Evolutionary conservation across 2,888 invertebrate species (phyloP), one percentile per base, ranked within the genome.

Genomic region (Aspidiotus destructor): DNA sequence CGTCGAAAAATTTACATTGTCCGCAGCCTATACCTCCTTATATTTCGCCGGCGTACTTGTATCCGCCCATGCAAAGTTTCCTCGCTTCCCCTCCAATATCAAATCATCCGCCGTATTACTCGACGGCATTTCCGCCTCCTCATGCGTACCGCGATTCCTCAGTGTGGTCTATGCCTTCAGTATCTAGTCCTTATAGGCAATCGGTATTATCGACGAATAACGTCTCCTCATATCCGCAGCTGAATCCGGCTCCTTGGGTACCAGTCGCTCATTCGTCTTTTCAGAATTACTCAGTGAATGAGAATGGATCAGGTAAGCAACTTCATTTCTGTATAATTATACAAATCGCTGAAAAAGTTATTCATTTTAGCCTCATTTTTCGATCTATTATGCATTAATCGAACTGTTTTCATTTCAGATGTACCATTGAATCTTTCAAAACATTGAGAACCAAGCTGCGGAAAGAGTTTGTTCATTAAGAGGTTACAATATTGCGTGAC

Each of bases 341-440:
- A 52, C 52, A 3, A 52, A 11, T 9, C 10, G 15, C 15, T 54
- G 15, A 52, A 52, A 52, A 52, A 52, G 13, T 52, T 52, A 52
- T 52, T 5, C n/a, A 52, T 11, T 13, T 5, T 5, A n/a, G 11
- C 5, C 5, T 52, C 5, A n/a, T 52, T 52, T 52, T 52, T 52
- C 52, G 3, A n/a, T 52, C n/a, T 52, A 1, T 52, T 52, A 11
- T 52, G 52, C 5, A n/a, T 52, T 52, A 52, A 52, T 52, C 11
- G n/a, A 28, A 28, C 2, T 28, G 28, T 28, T 28, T 74, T 72
- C 72, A 72, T 85, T 85, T 70, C 84, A 91, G 91, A 91, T 87
- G 86, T 88, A 84, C 91, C 91, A 79, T 82, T 91, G 79, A 91
- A 91, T 81, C 83, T 91, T 81, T 91, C 90, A 77, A 91, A 91